Conservation (phyloP, 1,140 invertebrate species). For the Papilio helenus region DNA sequence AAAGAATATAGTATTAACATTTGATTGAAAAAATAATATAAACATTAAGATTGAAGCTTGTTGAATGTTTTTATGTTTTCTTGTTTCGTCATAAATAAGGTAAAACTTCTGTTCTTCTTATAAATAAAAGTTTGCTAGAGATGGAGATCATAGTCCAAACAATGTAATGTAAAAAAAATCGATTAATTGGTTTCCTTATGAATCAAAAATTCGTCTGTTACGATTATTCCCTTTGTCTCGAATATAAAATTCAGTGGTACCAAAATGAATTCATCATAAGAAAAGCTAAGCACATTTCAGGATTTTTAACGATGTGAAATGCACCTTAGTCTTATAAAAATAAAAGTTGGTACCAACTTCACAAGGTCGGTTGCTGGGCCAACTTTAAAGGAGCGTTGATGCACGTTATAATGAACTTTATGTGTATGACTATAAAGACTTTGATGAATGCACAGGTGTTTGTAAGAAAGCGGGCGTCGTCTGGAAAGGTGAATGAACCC, state of each 20-base stretch:
- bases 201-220: constrained; percentile 35
- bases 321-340: constrained; percentile 54
- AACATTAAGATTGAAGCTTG: no score
- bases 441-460: constrained; percentile 45
- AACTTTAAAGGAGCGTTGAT: constrained; percentile 41
- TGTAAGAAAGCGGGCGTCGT: constrained; percentile 54
- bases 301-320: constrained; percentile 53
- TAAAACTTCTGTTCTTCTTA: no score
- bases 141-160: no score
- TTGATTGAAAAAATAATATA: no score
- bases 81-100: no score
- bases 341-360: constrained; percentile 51
- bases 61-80: no score
- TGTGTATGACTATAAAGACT: constrained; percentile 48
- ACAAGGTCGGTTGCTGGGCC: constrained; percentile 55
- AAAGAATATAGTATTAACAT: no score
- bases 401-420: constrained; percentile 55
- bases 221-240: constrained; percentile 16
- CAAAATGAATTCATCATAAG: constrained; percentile 57
- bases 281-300: constrained; percentile 47
- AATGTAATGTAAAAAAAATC: background rate
- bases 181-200: background rate
- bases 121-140: no score
- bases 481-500: constrained; percentile 66
- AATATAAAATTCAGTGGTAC: constrained; percentile 48